phyloP scores from a whole-genome alignment of 2,113 vertebrate genomes.

The Hipposideros armiger region DNA sequence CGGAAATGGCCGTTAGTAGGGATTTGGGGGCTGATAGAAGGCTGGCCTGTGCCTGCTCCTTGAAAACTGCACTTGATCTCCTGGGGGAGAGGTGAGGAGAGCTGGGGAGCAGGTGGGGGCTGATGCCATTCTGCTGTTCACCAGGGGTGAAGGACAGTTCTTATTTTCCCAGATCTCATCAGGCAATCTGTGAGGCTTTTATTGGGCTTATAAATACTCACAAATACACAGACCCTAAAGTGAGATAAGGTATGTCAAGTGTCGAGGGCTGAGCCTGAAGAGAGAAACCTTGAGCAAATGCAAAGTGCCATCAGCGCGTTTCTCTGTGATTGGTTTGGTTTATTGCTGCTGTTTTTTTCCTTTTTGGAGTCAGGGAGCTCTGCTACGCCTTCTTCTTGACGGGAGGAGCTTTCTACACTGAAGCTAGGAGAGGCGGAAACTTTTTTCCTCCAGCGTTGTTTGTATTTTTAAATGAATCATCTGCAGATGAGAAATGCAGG shows the following conservation, averaged over 20 bases:
- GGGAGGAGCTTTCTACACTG: background rate
- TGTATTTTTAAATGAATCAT: background rate
- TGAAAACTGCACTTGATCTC: background rate
- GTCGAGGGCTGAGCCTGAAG: background rate
- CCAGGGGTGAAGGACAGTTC: slow-evolving; percentile 21
- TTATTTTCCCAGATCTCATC: slow-evolving; percentile 4
- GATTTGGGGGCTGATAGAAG: background rate
- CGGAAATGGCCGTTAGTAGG: background rate
- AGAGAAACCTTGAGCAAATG: background rate
- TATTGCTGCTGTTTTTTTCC: background rate
- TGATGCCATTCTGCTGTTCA: background rate
- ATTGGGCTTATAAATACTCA: slow-evolving; percentile 47
- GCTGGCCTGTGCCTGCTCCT: background rate
- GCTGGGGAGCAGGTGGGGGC: fast-evolving
- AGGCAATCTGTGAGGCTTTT: slow-evolving; percentile 9
- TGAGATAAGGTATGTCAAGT: background rate
- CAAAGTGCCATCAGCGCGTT: fast-evolving
- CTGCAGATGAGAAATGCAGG: background rate
- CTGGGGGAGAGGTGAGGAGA: fast-evolving
- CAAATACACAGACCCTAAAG: slow-evolving; percentile 26
- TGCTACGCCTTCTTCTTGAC: background rate
- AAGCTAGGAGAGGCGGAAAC: background rate
- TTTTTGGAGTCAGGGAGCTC: fast-evolving
- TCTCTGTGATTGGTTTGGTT: background rate
- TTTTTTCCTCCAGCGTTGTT: background rate